Evolutionary conservation across 2,888 invertebrate genomes (phyloP).

Genomic region (Lasioglossum zephyrum): DNA sequence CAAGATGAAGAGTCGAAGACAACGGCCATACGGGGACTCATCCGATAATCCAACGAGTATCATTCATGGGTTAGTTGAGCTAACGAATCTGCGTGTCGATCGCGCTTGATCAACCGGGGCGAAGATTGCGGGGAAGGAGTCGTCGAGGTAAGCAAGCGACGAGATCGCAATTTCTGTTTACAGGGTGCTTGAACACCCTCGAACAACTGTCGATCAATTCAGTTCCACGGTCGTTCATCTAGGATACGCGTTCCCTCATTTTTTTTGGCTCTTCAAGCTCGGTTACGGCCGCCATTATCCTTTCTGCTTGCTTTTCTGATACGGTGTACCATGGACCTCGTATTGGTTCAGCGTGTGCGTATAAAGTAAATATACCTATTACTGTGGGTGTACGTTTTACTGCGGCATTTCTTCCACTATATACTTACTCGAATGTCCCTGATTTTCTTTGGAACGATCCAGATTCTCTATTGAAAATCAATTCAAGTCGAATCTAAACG

Average conservation of each 20-base stretch:
- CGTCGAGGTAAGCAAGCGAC: conserved; percentile 9
- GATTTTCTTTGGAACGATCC: too few species aligned
- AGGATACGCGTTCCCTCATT: not conserved
- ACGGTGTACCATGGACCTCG: not conserved
- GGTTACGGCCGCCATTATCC: conserved; percentile 9
- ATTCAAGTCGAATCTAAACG: too few species aligned
- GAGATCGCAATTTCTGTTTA: conserved; percentile 45
- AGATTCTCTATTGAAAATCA: too few species aligned
- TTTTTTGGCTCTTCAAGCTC: not conserved
- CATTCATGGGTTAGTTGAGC: conserved; percentile 33
- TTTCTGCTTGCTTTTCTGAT: not conserved
- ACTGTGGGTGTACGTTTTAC: too few species aligned
- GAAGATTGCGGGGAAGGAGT: conserved; percentile 19
- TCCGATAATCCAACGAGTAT: conserved; percentile 43
- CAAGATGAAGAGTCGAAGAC: conserved; percentile 7
- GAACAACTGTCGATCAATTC: conserved; percentile 38
- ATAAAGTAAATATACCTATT: too few species aligned
- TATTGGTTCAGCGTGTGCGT: not conserved
- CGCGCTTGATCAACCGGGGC: conserved; percentile 40
- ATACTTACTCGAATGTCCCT: too few species aligned
- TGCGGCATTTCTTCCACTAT: too few species aligned
- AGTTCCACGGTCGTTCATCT: conserved; percentile 17
- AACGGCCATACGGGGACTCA: conserved; percentile 23
- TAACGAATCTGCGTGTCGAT: conserved; percentile 57
- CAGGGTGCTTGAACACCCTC: conserved; percentile 3